Percentiles rank a stretch among this genome's conserved stretches.
Conservation (phyloP, 2,797 vertebrate species). For the Scolopax rusticola region DNA sequence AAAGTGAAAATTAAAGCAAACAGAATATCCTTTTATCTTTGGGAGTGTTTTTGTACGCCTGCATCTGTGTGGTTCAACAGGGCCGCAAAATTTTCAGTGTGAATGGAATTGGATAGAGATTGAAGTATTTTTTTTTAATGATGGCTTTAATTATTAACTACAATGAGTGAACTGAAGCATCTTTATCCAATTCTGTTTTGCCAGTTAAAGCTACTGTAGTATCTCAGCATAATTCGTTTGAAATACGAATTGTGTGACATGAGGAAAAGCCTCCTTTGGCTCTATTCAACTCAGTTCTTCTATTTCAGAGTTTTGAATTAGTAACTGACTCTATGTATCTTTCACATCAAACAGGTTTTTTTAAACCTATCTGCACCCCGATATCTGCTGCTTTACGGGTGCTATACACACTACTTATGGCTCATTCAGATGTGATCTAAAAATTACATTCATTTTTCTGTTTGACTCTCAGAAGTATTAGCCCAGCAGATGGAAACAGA, state of each 20-base stretch:
- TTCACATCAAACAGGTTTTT: not conserved
- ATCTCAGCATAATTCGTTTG: not conserved
- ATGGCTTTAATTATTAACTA: not conserved
- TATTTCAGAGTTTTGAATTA: not conserved
- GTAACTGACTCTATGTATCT: not conserved
- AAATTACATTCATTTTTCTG: not conserved
- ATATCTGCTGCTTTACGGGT: not conserved
- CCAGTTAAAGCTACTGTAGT: not conserved
- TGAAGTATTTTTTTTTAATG: not conserved
- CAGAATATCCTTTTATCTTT: not conserved
- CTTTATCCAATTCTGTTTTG: not conserved
- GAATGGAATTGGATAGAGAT: not conserved
- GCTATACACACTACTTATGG: not conserved
- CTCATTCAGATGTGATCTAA: not conserved
- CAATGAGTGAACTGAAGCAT: not conserved
- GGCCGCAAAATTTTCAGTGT: not conserved
- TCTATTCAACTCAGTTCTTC: not conserved
- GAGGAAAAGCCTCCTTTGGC: not conserved
- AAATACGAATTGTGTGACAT: not conserved
- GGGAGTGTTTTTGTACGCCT: not conserved
- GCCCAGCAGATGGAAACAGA: not conserved
- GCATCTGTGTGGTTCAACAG: not conserved
- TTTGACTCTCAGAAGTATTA: not conserved
- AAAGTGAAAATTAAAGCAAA: constrained; percentile 19
- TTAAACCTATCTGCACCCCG: not conserved